These are phyloP conservation scores for Dryoscopus gambensis DNA, from an alignment of 2,113 vertebrate species.

Conservation along the genomic window DNA sequence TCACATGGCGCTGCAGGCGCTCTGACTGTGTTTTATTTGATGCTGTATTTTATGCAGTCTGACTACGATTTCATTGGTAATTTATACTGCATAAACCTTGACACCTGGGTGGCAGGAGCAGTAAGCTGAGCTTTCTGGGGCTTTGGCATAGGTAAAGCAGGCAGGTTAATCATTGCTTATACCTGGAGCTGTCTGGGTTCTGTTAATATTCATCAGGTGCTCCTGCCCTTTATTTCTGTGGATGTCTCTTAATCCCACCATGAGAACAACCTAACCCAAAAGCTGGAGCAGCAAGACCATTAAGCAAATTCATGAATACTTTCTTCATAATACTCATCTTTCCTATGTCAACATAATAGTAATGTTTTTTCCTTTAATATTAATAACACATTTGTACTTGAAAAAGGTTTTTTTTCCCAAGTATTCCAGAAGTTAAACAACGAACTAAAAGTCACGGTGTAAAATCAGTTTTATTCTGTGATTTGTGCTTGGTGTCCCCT, in stretches of 20 bases:
- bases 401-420: not conserved
- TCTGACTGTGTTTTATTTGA: not conserved
- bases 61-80: not conserved
- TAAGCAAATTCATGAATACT: slow-evolving; percentile 50
- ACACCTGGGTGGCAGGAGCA: not conserved
- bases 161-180: not conserved
- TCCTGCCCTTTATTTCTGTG: not conserved
- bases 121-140: not conserved
- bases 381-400: not conserved
- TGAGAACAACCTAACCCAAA: slow-evolving; percentile 2
- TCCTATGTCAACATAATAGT: slow-evolving; percentile 18
- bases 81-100: not conserved
- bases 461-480: not conserved
- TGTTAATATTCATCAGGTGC: slow-evolving; percentile 31
- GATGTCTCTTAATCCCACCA: slow-evolving; percentile 19
- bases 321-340: not conserved
- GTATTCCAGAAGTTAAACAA: not conserved
- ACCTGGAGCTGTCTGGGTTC: not conserved
- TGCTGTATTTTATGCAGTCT: not conserved
- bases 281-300: not conserved
- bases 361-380: not conserved
- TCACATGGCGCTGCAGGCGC: not conserved
- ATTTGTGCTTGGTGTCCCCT: not conserved
- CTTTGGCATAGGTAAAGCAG: not conserved
- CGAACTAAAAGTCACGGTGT: not conserved